Evolutionary conservation across 1,140 invertebrate genomes (phyloP).

Genomic region (Drosophila sulfurigaster): DNA sequence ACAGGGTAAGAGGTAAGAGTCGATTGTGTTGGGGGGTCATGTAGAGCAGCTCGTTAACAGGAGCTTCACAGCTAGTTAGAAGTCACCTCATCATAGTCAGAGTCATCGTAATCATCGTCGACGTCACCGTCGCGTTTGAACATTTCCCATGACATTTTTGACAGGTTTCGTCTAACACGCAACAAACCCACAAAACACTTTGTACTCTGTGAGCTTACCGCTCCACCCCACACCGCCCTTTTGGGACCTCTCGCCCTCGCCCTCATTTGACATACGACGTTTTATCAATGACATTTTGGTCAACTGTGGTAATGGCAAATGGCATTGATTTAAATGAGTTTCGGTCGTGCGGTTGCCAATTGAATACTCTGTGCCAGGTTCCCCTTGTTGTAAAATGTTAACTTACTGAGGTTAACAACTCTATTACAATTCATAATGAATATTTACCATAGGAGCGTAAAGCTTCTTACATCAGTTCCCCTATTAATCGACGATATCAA

Average conservation of each 20-base stretch:
- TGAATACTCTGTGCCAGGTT: constrained; percentile 36
- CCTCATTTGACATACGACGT: constrained; percentile 37
- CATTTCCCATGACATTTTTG: constrained; percentile 59
- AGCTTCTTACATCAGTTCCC: too few relatives aligned
- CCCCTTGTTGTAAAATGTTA: background rate
- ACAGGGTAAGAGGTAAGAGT: background rate
- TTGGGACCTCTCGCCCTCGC: background rate
- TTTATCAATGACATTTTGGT: constrained; percentile 55
- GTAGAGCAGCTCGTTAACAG: constrained; percentile 71
- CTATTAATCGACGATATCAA: too few relatives aligned
- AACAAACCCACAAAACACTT: constrained; percentile 55
- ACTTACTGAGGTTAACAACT: too few relatives aligned
- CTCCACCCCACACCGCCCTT: background rate
- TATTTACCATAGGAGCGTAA: too few relatives aligned
- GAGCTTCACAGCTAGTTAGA: constrained; percentile 75
- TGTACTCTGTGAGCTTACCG: constrained; percentile 18
- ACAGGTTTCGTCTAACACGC: constrained; percentile 53
- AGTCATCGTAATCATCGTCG: constrained; percentile 23
- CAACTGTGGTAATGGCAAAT: constrained; percentile 46
- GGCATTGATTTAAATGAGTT: constrained; percentile 58
- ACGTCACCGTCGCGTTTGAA: constrained; percentile 41
- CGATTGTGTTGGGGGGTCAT: constrained; percentile 5
- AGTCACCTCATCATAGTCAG: constrained; percentile 45
- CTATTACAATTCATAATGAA: too few relatives aligned
- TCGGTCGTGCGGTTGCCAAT: constrained; percentile 54